Evolutionary conservation across 2,113 vertebrate genomes (phyloP).

Genomic region (Gasterosteus nipponicus): DNA sequence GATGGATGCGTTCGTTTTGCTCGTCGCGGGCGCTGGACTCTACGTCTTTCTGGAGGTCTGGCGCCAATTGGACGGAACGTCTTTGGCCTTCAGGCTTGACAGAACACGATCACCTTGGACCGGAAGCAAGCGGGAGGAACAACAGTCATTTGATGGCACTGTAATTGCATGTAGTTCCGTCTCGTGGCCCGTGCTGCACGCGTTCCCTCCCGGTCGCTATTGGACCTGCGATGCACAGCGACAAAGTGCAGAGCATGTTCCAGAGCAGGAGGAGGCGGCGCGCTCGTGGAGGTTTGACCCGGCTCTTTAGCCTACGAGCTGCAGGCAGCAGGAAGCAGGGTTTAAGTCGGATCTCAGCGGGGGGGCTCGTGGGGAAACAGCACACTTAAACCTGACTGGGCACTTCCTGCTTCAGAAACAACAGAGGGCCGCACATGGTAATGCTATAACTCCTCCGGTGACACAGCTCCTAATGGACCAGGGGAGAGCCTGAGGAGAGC

Average conservation of each 20-base stretch:
- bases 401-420: constrained; percentile 68
- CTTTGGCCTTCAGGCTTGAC: no score
- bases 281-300: constrained; percentile 40
- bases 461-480: constrained; percentile 76
- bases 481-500: constrained; percentile 62
- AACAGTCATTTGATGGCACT: no score
- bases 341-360: constrained; percentile 67
- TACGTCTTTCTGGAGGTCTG: no score
- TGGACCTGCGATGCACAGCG: neutral
- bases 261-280: constrained; percentile 7
- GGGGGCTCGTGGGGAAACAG: constrained; percentile 65
- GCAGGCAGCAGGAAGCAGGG: constrained; percentile 62
- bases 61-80: no score
- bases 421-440: constrained; percentile 66
- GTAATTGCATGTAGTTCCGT: no score
- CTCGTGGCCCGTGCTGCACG: no score
- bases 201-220: neutral
- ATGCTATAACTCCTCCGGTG: constrained; percentile 65
- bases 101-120: no score
- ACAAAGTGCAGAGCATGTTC: fast-evolving
- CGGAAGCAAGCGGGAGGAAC: no score
- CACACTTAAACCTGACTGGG: constrained; percentile 74
- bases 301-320: constrained; percentile 31
- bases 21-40: no score
- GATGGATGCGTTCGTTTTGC: constrained; percentile 8